Base-by-base conservation (phyloP, 2,888 invertebrate species). In the Stenodema calcarata region DNA sequence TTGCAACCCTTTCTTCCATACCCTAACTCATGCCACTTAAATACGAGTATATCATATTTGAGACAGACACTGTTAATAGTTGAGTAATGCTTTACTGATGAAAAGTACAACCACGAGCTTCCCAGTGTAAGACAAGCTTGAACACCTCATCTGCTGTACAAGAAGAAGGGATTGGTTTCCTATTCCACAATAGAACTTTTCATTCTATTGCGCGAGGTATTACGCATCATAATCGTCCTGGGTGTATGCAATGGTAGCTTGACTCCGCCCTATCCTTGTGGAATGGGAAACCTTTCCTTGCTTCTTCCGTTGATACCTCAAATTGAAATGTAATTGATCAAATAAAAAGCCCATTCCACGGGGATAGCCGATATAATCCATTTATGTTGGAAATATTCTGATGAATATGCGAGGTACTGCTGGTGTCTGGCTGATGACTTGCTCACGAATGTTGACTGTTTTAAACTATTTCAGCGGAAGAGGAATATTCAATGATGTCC, bases 401-500 rank as follows among this genome's bases (percentile, higher is more conserved):
- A 12, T 16, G 18, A 7, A 42, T 42, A 11, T 6, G 11, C 42
- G 42, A 42, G 42, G 42, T 9, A 42, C 6, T 42, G 42, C 11
- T 42, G 42, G 6, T 42, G 42, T 6, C 11, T 42, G 11, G 7
- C 11, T 11, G 42, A 9, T 16, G 0, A 11, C 23, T 0, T 62
- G 27, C 62, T 62, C 23, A 62, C 62, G 62, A 62, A 62, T 62
- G 18, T 62, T 27, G 62, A 1, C 23, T 47, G 2, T 62, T 73
- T 23, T 42, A 7, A 1, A 41, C 0, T 16, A 76, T 79, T 86
- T 47, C 92, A 96, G 96, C 95, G 90, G 94, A 94, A 89, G 95
- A 95, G 91, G 96, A 96, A 91, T 96, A 95, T 91, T 94, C 95
- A 30, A 93, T 95, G 0, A 93, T 95, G 80, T 94, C 95, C 89